Evolutionary conservation across 2,888 invertebrate species (phyloP), one percentile per base, ranked within the genome.

Genomic region (Lissocephala sabroskyi): DNA sequence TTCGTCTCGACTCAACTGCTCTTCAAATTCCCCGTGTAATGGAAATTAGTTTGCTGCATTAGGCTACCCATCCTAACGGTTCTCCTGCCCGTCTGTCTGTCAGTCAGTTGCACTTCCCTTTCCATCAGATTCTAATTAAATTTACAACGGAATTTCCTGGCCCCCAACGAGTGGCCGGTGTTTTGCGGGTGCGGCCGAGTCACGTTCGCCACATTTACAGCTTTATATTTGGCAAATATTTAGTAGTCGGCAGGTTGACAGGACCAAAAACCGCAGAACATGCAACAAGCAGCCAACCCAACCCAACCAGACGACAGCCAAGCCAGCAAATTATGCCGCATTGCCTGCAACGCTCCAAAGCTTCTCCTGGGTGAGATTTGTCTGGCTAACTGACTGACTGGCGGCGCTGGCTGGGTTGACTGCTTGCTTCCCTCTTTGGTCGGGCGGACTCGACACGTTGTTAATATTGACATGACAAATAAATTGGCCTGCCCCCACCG

Each of bases 391-490:
- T 62, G 44, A 49, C 58, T n/a, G n/a, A n/a, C n/a, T n/a, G n/a
- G n/a, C n/a, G n/a, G n/a, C n/a, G n/a, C n/a, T n/a, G 45, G 47
- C 50, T 46, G 30, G 48, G 49, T 41, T 44, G 52, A 41, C 57
- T 61, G n/a, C n/a, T n/a, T n/a, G n/a, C n/a, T n/a, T n/a, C n/a
- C n/a, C n/a, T n/a, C n/a, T n/a, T n/a, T n/a, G n/a, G n/a, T n/a
- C n/a, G n/a, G n/a, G n/a, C n/a, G n/a, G n/a, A n/a, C n/a, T n/a
- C n/a, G n/a, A 49, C 56, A 62, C 50, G 57, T 60, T 56, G 62
- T 78, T 75, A 62, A 71, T 75, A 75, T 73, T 73, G 78, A 78
- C 79, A 73, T 73, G 73, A 73, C 73, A 73, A 73, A 78, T 73
- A 73, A 73, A 73, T 73, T 73, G 79, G 79, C 74, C 63, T 62